Evolutionary conservation across 2,888 invertebrate species (phyloP).

Genomic region (Iselma pallidipennis): DNA sequence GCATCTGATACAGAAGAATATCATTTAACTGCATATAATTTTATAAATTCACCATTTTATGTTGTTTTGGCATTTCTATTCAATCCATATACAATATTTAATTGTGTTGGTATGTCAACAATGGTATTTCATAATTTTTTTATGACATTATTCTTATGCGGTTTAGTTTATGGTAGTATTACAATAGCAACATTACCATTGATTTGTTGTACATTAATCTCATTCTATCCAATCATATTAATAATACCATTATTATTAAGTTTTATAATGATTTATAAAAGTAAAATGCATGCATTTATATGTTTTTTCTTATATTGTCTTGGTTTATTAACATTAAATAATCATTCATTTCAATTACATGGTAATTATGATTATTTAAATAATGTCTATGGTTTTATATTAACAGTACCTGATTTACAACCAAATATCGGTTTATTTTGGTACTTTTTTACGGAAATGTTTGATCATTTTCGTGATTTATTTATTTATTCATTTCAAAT

Average conservation of each 20-base stretch:
- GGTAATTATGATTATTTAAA: slow-evolving; percentile 61
- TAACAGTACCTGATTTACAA: slow-evolving; percentile 89
- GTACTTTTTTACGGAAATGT: slow-evolving; percentile 99
- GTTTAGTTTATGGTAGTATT: slow-evolving; percentile 58
- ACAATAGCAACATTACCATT: slow-evolving; percentile 68
- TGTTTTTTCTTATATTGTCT: slow-evolving; percentile 39
- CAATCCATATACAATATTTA: slow-evolving; percentile 86
- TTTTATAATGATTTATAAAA: slow-evolving; percentile 62
- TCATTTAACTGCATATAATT: slow-evolving; percentile 61
- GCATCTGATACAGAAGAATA: slow-evolving; percentile 63
- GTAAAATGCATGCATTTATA: slow-evolving; percentile 53
- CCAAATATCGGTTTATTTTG: slow-evolving; percentile 98
- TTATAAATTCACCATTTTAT: slow-evolving; percentile 67
- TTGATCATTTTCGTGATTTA: slow-evolving; percentile 95
- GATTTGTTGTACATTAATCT: slow-evolving; percentile 80
- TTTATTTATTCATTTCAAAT: slow-evolving; percentile 98
- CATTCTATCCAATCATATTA: slow-evolving; percentile 79
- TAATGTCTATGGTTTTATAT: slow-evolving; percentile 62
- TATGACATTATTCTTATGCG: slow-evolving; percentile 67
- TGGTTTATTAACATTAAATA: slow-evolving; percentile 26
- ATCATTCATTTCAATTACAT: slow-evolving; percentile 32
- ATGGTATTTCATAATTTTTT: slow-evolving; percentile 89
- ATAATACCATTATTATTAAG: slow-evolving; percentile 81
- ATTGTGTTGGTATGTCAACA: slow-evolving; percentile 87
- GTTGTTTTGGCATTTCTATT: slow-evolving; percentile 81